A percentile compares a stretch with the other conserved stretches of the same genome.
Conservation (phyloP, 2,888 invertebrate genomes). For the Scaptomyza parva region DNA sequence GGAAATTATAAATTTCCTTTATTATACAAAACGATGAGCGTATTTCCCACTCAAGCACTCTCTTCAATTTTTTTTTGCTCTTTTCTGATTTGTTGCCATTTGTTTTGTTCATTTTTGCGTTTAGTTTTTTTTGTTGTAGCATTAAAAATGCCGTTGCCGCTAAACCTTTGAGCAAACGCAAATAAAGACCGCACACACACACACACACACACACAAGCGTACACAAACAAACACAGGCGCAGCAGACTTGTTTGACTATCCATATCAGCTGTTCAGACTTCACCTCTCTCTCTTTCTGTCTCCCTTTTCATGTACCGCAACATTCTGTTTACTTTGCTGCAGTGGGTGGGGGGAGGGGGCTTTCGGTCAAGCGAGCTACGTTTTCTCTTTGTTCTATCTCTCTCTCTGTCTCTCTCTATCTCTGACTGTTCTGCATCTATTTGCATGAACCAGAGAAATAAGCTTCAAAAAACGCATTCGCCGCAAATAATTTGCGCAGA, state of each 20-base stretch:
- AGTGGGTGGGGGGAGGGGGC: not conserved
- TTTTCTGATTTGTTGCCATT: constrained; percentile 2
- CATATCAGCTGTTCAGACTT: constrained; percentile 33
- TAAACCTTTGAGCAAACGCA: constrained; percentile 68
- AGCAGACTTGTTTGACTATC: constrained; percentile 50
- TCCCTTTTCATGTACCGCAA: not conserved
- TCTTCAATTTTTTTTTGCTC: not conserved
- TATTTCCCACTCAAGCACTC: not conserved
- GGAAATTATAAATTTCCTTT: no score
- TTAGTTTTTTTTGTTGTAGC: constrained; percentile 45
- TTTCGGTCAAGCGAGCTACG: not conserved
- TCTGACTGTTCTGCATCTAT: constrained; percentile 41
- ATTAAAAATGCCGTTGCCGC: constrained; percentile 65
- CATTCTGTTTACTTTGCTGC: constrained; percentile 35
- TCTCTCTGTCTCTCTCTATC: no score
- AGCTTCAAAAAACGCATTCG: constrained; percentile 48
- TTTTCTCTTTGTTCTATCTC: not conserved
- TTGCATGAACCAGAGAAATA: constrained; percentile 53
- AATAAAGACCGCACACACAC: constrained; percentile 56
- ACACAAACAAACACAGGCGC: constrained; percentile 16
- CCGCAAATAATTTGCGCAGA: constrained; percentile 26
- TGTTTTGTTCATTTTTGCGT: constrained; percentile 26
- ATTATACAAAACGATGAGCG: not conserved
- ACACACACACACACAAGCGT: constrained; percentile 14
- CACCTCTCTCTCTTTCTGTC: no score